A percentile compares a stretch with the other conserved stretches of the same genome.
These are phyloP conservation scores for Gorsachius magnificus DNA, from an alignment of 2,797 vertebrate species.

Conservation along the genomic window DNA sequence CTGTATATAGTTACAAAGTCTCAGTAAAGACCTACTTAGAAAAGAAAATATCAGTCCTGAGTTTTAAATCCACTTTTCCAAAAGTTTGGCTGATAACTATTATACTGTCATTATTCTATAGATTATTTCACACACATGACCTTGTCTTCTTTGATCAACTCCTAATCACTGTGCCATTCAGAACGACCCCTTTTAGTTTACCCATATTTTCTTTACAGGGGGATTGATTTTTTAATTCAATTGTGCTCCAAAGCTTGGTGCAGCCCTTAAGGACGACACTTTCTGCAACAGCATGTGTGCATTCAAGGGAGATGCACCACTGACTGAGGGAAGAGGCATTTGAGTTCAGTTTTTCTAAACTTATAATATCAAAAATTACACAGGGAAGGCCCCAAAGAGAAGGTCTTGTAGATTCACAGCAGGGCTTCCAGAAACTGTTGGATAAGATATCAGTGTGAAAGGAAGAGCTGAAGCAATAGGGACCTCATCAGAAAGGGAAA, in stretches of 20 bases:
- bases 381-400: neutral
- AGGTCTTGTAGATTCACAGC: conserved; percentile 6
- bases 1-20: neutral
- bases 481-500: conserved; percentile 1
- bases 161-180: neutral
- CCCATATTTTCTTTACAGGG: neutral
- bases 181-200: neutral
- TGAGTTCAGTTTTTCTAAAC: conserved; percentile 15
- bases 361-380: conserved; percentile 37
- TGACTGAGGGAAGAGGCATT: neutral
- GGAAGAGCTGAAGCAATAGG: conserved; percentile 15
- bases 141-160: neutral
- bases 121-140: neutral
- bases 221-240: neutral
- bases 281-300: neutral
- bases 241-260: neutral
- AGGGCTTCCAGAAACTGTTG: neutral
- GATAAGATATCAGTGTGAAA: conserved; percentile 7
- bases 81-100: neutral
- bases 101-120: neutral
- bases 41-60: neutral
- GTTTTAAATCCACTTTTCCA: neutral
- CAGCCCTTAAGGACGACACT: neutral
- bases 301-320: neutral
- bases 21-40: neutral